Base-by-base conservation (phyloP, 2,113 vertebrate species). In the Narcine bancroftii region DNA sequence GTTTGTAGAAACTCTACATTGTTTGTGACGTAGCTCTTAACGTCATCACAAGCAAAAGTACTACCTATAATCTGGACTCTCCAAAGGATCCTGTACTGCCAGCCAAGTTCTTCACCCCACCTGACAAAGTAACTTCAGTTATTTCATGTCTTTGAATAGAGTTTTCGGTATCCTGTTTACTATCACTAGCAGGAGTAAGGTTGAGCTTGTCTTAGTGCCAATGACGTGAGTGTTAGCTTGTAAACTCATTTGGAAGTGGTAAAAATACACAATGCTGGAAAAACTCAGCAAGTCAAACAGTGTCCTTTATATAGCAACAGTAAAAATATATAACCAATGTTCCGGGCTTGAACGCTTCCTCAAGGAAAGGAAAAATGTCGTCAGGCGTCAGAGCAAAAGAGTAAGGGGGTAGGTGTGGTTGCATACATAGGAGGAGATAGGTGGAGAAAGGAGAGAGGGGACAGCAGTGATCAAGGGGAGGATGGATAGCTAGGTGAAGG, bases 11-110 rank as follows among this genome's bases (percentile, higher is more conserved):
- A 96, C 96, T 99, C 92, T 99, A 99, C 89, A 97, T 98, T 33
- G 98, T 99, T n/a, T 99, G 98, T 94, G 99, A 99, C 89, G 97
- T 99, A 89, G 99, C 98, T 42, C 96, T 99, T 5, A 99, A 98
- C 92, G 98, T 99, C 92, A 99, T 99, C 93, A 98, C 97, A 93
- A 99, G 98, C 95, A 99, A 99, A 96, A 99, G 98, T 96, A 98
- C 99, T 93, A 96, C 98, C 66, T 99, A 98, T 95, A 98, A 98
- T 95, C 96, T 98, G 95, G 99, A 99, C 65, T 97, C 97, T 53
- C 98, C 97, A 0, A 99, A 99, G 96, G 98, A 99, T 92, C 98
- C 98, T 26, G 96, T 98, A 83, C 95, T 99, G 92, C 98, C 98
- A 47, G 94, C 96, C 92, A 99, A 98, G 94, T 99, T 99, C 96